A percentile compares a stretch with the other conserved stretches of the same genome.
phyloP scores from a whole-genome alignment of 2,797 vertebrate species.

The Steatocranus sp. region DNA sequence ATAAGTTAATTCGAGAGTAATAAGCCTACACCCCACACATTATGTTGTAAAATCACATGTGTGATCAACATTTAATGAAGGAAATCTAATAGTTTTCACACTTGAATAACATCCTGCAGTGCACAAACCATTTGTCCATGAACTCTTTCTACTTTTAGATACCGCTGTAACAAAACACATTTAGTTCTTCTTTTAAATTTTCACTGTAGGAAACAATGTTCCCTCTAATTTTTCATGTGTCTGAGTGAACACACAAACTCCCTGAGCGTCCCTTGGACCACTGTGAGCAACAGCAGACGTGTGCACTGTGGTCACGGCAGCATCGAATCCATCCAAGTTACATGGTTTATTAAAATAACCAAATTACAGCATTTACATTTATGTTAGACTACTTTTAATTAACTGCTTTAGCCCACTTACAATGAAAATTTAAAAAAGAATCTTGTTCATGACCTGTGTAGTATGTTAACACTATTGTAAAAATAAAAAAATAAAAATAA shows the following conservation, averaged over 20 bases:
- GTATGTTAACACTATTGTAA: too few species aligned
- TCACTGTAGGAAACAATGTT: background rate
- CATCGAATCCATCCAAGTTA: too few species aligned
- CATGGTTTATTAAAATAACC: too few species aligned
- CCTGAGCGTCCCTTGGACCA: background rate
- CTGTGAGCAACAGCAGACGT: background rate
- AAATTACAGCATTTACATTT: too few species aligned
- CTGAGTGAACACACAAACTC: background rate
- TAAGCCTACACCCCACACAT: background rate
- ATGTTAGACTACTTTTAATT: too few species aligned
- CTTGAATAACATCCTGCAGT: background rate
- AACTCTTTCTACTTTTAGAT: background rate
- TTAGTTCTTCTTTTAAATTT: background rate
- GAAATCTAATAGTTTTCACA: background rate
- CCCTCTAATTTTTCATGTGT: background rate
- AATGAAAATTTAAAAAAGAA: too few species aligned
- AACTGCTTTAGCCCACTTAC: too few species aligned
- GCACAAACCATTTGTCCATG: background rate
- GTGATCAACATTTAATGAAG: background rate
- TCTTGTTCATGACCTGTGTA: too few species aligned
- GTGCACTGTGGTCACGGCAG: background rate
- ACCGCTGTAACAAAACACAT: background rate
- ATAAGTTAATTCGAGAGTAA: background rate
- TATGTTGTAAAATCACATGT: background rate
- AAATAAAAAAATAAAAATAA: too few species aligned